A percentile compares a stretch with the other conserved stretches of the same genome.
Conservation (phyloP, 2,888 invertebrate genomes). For the Megamerina dolium region DNA sequence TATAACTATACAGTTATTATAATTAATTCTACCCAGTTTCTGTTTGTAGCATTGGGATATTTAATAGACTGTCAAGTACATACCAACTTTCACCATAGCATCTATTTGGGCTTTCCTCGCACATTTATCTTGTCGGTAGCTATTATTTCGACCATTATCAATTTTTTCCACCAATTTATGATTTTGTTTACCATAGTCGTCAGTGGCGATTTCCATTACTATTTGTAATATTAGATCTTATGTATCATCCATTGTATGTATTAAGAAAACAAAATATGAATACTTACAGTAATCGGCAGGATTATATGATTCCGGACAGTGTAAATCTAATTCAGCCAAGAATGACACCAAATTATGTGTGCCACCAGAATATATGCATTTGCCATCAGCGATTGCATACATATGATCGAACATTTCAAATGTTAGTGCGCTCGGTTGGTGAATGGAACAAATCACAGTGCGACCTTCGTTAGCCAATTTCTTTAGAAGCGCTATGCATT, state of each 20-base stretch:
- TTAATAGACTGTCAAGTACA: too few species aligned
- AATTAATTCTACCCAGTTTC: too few species aligned
- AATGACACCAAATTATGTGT: slow-evolving; percentile 71
- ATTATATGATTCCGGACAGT: slow-evolving; percentile 84
- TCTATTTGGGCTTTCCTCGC: slow-evolving; percentile 43
- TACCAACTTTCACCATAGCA: slow-evolving; percentile 47
- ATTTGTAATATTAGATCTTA: neutral
- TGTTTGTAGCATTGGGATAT: too few species aligned
- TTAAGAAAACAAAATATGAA: neutral
- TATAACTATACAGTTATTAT: too few species aligned
- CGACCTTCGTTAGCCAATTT: slow-evolving; percentile 76
- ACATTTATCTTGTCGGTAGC: slow-evolving; percentile 53
- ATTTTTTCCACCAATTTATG: slow-evolving; percentile 56
- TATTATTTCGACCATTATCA: slow-evolving; percentile 56
- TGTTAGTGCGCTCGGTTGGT: slow-evolving; percentile 82
- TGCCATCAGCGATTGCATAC: slow-evolving; percentile 74
- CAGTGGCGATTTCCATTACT: slow-evolving; percentile 78
- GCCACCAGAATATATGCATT: slow-evolving; percentile 75
- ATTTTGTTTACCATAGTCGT: slow-evolving; percentile 64
- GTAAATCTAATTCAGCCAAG: slow-evolving; percentile 61
- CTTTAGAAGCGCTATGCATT: slow-evolving; percentile 73
- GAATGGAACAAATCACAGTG: slow-evolving; percentile 83
- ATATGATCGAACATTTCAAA: slow-evolving; percentile 86
- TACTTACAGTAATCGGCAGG: slow-evolving; percentile 83
- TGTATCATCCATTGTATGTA: neutral